Base-by-base conservation (phyloP, 2,797 vertebrate genomes). In the Trematomus bernacchii region DNA sequence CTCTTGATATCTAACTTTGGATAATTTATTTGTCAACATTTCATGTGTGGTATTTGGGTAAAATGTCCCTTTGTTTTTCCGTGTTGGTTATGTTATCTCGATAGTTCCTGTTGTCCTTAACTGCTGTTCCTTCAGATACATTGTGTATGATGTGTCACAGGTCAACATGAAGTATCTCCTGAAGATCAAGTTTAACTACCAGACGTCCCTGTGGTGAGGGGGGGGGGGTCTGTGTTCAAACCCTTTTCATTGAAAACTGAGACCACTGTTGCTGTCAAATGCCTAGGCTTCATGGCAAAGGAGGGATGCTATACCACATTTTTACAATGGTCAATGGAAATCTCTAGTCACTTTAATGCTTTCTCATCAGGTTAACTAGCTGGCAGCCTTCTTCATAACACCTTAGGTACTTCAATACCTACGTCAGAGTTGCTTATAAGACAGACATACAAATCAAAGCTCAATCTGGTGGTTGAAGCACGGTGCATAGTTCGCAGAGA, bases 151-250 rank as follows among this genome's bases (percentile, higher is more conserved):
- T 55, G 94, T 97, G 63, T 95, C 97, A 73, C 98, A 99, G 93
- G 93, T 99, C 61, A 96, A 99, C 87, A 90, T 99, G 89, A 99
- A 99, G 91, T 99, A 99, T 91, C 96, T 99, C 86, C 93, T 99
- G 95, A 99, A 98, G 93, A 94, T 97, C 87, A 98, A 96, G 85
- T 99, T 99, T 92, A 99, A 99, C 91, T 99, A 99, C 91, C 97
- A 98, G 88, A 96, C 96, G 0, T 96, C 97, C 51, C 94, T 99
- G 77, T 99, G 98, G 98, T 99, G 95, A 98, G 85, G 84, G 23
- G 16, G 30, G 8, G 6, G 6, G 33, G 33, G 33, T 27, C 44
- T 1, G 27, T 1, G 10, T 53, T 50, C 5, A 2, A 59, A 46
- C 27, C 51, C 51, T 72, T 78, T 23, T 50, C 62, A 40, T 33